These are phyloP conservation scores for Cosmia trapezina DNA, from an alignment of 2,888 invertebrate genomes.

Conservation along the genomic window DNA sequence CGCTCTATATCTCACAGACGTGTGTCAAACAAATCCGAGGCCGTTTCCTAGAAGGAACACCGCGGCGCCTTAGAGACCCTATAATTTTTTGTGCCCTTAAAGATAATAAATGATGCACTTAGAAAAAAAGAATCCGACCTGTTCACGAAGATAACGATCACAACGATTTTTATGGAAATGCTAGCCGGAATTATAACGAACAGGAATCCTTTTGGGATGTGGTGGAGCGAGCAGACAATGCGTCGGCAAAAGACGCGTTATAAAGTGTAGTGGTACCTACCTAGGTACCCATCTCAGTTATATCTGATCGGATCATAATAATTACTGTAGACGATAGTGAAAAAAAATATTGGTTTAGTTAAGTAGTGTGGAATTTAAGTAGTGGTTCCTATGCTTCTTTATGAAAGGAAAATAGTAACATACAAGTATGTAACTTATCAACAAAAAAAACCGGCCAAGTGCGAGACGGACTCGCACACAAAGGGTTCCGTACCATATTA, in stretches of 20 bases:
- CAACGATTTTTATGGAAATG: slow-evolving; percentile 90
- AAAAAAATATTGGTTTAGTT: slow-evolving; percentile 28
- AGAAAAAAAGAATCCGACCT: slow-evolving; percentile 89
- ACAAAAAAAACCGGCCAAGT: too few relatives aligned
- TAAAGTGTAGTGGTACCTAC: slow-evolving; percentile 70
- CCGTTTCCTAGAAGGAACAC: slow-evolving; percentile 88
- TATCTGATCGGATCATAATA: slow-evolving; percentile 75
- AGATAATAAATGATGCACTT: slow-evolving; percentile 90
- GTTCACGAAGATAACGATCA: slow-evolving; percentile 89
- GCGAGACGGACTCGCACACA: too few relatives aligned
- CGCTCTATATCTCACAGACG: slow-evolving; percentile 87
- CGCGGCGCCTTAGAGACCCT: slow-evolving; percentile 88
- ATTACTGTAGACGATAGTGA: slow-evolving; percentile 56
- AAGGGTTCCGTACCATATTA: too few relatives aligned
- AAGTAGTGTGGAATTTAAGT: slow-evolving; percentile 32
- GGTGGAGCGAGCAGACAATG: slow-evolving; percentile 88
- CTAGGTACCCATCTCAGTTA: slow-evolving; percentile 62
- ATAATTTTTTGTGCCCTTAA: slow-evolving; percentile 86
- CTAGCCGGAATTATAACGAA: slow-evolving; percentile 89
- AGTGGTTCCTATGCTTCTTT: slow-evolving; percentile 2
- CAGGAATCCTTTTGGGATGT: slow-evolving; percentile 88
- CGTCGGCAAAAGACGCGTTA: slow-evolving; percentile 82
- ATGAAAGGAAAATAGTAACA: not conserved
- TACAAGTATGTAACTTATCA: not conserved
- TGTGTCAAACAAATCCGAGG: slow-evolving; percentile 88